Evolutionary conservation across 1,140 invertebrate species (phyloP), one percentile per base, ranked within the genome.

Genomic region (Trypoxylus dichotomus): DNA sequence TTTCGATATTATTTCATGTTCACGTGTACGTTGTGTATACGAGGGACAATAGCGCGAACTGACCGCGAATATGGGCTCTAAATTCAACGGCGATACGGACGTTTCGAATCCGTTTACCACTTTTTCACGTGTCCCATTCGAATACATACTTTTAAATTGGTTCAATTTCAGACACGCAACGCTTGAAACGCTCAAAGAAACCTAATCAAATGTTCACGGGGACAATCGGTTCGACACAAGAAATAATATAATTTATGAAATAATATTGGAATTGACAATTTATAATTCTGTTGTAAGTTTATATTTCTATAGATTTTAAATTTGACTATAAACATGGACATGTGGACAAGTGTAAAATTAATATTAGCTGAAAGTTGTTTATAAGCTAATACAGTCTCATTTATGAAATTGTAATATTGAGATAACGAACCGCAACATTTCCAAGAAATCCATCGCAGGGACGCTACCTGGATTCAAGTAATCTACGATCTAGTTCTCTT

Each of bases 101-200:
- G 60, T 25, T 68, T 68, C 10, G 6, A 1, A 15, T 68, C 11
- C 2, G 60, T 68, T 27, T 21, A 2, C 27, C 60, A 15, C 60
- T 68, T 68, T 68, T 68, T 68, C 60, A 68, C 21, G 60, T 68
- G 60, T 68, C 60, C 60, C 60, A 68, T 68, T 21, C 60, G 60
- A 68, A 68, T 68, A 68, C 60, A 21, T 68, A 68, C 60, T 68
- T 68, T 68, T 68, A 68, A 68, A 68, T 68, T 68, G 60, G 60
- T 29, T 68, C 60, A 68, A 68, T 68, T 68, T 68, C 21, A 68
- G 60, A 29, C 60, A 68, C 60, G 60, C 60, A 68, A 68, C 60
- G 60, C 6, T 68, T 68, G n/a, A 25, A 68, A 27, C 60, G 27
- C 60, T 68, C n/a, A 68, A 68, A 68, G 21, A 24, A 68, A 68